Percentiles rank a stretch among this genome's conserved stretches.
phyloP scores from a whole-genome alignment of 1,140 invertebrate species.

The Anastatus disparis region DNA sequence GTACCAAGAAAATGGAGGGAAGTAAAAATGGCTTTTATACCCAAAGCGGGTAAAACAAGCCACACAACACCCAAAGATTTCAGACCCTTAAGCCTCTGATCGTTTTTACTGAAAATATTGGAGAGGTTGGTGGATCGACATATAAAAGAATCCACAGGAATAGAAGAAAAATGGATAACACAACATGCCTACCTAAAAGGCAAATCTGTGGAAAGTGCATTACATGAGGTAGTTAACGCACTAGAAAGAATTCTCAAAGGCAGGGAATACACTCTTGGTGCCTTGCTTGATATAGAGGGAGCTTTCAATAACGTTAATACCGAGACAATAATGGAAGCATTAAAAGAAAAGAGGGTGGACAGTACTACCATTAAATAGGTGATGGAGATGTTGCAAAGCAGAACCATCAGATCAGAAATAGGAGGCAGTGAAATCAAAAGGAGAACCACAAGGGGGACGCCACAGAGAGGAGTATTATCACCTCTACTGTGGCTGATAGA shows the following conservation, averaged over 20 bases:
- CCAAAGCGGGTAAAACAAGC: constrained; percentile 33
- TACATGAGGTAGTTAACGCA: not conserved
- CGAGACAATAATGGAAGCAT: no score
- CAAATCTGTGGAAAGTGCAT: not conserved
- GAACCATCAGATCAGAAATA: no score
- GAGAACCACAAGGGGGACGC: no score
- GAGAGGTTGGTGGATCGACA: not conserved
- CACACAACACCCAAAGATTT: constrained; percentile 26
- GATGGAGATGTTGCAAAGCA: no score
- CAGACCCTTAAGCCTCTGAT: constrained; percentile 29
- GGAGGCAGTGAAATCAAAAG: no score
- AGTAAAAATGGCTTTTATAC: constrained; percentile 36
- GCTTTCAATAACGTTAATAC: no score
- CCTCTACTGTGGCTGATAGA: no score
- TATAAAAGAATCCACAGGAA: not conserved
- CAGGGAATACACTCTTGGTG: not conserved
- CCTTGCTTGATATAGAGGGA: constrained; percentile 38
- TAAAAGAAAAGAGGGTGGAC: no score
- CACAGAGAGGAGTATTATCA: no score
- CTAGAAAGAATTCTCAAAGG: not conserved
- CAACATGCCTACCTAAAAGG: not conserved
- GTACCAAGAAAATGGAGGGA: constrained; percentile 27
- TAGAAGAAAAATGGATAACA: no score
- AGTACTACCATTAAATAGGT: no score
- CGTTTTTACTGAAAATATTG: not conserved